Conservation (phyloP, 2,888 invertebrate species). For the Phengaris alcon region DNA sequence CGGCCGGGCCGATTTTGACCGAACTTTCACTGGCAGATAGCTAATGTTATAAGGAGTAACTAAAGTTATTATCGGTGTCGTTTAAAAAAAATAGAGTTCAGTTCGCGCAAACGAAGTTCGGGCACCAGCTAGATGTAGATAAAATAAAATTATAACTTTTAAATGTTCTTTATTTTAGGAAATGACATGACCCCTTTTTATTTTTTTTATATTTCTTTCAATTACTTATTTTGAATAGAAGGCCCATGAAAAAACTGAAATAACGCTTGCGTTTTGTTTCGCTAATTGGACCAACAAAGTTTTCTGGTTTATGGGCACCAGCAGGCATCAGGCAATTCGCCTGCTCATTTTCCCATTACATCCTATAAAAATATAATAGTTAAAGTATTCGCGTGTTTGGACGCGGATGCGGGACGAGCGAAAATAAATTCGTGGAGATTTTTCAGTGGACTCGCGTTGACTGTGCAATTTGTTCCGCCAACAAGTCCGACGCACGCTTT, state of each 20-base stretch:
- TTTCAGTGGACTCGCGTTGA: slow-evolving; percentile 59
- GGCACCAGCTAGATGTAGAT: too few species aligned
- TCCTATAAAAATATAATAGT: slow-evolving; percentile 48
- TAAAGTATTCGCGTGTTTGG: slow-evolving; percentile 46
- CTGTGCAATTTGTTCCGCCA: slow-evolving; percentile 58
- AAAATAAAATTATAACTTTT: too few species aligned
- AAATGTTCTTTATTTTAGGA: too few species aligned
- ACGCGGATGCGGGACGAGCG: slow-evolving; percentile 49
- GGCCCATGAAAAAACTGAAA: background rate
- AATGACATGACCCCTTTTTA: background rate
- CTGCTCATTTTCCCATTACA: background rate
- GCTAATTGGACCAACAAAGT: too few species aligned
- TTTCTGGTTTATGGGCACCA: too few species aligned
- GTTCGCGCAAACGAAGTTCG: too few species aligned
- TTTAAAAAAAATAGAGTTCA: too few species aligned
- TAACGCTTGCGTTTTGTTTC: too few species aligned
- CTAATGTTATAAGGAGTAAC: too few species aligned
- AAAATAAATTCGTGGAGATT: slow-evolving; percentile 66
- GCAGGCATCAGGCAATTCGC: background rate
- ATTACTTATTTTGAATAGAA: background rate
- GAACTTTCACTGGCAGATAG: too few species aligned
- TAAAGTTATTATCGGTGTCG: too few species aligned
- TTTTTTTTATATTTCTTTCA: background rate
- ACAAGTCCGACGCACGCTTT: slow-evolving; percentile 2
- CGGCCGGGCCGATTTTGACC: too few species aligned